Evolutionary conservation across 2,797 vertebrate species (phyloP).

Genomic region (Ptychobarbus kaznakovi): DNA sequence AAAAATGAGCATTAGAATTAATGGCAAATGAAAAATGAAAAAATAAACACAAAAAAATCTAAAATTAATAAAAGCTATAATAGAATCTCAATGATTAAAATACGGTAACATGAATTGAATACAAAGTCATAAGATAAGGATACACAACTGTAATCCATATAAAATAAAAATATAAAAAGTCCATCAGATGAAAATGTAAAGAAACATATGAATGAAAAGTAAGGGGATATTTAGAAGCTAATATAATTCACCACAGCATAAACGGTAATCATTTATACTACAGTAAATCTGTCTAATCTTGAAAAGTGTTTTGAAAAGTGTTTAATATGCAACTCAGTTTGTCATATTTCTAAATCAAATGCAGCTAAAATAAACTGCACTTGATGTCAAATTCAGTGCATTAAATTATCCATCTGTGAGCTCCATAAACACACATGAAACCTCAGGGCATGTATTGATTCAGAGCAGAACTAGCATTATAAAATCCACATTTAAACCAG

Average conservation of each 20-base stretch:
- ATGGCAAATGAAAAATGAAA: too few relatives aligned
- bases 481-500: constrained; percentile 7
- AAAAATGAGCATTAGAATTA: too few relatives aligned
- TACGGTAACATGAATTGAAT: neutral
- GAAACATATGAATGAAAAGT: neutral
- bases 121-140: neutral
- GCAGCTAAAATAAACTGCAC: neutral
- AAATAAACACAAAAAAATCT: too few relatives aligned
- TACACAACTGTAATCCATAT: neutral
- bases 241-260: neutral
- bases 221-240: neutral
- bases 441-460: constrained; percentile 6
- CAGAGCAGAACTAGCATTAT: constrained; percentile 9
- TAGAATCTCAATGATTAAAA: neutral
- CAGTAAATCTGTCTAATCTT: constrained; percentile 5
- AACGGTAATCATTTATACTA: neutral
- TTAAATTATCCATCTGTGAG: constrained; percentile 34
- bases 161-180: neutral
- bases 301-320: neutral
- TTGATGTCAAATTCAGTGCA: constrained; percentile 22
- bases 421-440: constrained; percentile 24
- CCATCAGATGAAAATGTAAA: neutral
- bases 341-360: constrained; percentile 15
- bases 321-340: constrained; percentile 13
- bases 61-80: neutral